These are phyloP conservation scores for Patella vulgata DNA, from an alignment of 1,140 invertebrate species.

Conservation along the genomic window DNA sequence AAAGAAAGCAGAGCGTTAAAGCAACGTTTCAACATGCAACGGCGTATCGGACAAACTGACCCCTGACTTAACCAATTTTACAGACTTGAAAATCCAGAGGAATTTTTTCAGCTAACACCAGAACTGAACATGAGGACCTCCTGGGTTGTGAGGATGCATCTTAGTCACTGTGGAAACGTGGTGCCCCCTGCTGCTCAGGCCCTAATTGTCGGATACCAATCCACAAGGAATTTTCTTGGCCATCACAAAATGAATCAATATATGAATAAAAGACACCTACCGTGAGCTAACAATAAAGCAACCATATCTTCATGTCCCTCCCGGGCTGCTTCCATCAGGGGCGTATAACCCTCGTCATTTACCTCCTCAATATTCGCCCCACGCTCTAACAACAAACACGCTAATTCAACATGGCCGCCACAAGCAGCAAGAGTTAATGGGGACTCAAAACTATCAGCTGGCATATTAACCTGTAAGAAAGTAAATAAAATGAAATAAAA, in stretches of 20 bases:
- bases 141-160: too few relatives aligned
- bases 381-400: slow-evolving; percentile 89
- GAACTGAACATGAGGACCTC: too few relatives aligned
- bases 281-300: slow-evolving; percentile 89
- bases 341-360: slow-evolving; percentile 99
- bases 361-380: slow-evolving; percentile 99
- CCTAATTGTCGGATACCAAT: too few relatives aligned
- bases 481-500: background rate
- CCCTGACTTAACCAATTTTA: too few relatives aligned
- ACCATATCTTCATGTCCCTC: slow-evolving; percentile 99
- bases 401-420: slow-evolving; percentile 97
- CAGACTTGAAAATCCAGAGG: too few relatives aligned
- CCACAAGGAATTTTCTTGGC: too few relatives aligned
- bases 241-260: too few relatives aligned
- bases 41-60: too few relatives aligned
- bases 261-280: slow-evolving; percentile 62
- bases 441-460: slow-evolving; percentile 98
- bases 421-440: slow-evolving; percentile 97
- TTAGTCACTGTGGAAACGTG: too few relatives aligned
- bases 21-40: background rate
- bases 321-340: slow-evolving; percentile 92
- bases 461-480: slow-evolving; percentile 88
- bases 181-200: too few relatives aligned
- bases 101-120: too few relatives aligned
- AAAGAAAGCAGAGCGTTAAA: too few relatives aligned